These are phyloP conservation scores for Hydrolagus affinis DNA, from an alignment of 2,113 vertebrate species.

Conservation along the genomic window DNA sequence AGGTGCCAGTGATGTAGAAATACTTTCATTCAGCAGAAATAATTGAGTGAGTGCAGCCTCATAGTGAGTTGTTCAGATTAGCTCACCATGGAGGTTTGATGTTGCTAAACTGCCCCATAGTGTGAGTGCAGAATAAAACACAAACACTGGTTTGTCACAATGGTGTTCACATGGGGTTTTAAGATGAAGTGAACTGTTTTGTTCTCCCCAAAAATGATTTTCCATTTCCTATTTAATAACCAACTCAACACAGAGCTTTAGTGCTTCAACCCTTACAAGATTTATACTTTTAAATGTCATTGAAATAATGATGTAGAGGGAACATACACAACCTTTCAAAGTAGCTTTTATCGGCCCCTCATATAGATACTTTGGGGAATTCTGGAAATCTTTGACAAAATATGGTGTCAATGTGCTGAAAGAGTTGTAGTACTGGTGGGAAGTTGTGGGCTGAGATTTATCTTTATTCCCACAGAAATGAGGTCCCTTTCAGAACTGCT, in stretches of 20 bases:
- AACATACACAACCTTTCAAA: not conserved
- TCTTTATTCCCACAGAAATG: constrained; percentile 74
- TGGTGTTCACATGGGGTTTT: too few species aligned
- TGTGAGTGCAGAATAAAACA: too few species aligned
- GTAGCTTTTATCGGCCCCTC: not conserved
- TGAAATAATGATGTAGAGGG: not conserved
- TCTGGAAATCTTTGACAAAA: not conserved
- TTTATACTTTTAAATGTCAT: not conserved
- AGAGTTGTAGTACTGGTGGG: not conserved
- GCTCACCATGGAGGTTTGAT: too few species aligned
- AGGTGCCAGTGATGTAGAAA: too few species aligned
- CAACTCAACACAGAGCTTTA: not conserved
- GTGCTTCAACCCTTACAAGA: not conserved
- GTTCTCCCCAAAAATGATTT: not conserved
- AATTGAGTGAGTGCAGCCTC: too few species aligned
- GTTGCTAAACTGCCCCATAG: too few species aligned
- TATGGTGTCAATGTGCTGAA: not conserved
- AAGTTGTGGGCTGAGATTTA: not conserved
- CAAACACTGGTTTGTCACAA: too few species aligned
- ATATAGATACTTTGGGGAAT: not conserved
- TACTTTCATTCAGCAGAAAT: too few species aligned
- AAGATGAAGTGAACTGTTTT: not conserved
- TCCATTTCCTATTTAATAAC: not conserved
- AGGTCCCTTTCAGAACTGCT: constrained; percentile 92
- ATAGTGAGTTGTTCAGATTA: too few species aligned